Conservation (phyloP, 2,113 vertebrate species). For the Oceanites oceanicus region DNA sequence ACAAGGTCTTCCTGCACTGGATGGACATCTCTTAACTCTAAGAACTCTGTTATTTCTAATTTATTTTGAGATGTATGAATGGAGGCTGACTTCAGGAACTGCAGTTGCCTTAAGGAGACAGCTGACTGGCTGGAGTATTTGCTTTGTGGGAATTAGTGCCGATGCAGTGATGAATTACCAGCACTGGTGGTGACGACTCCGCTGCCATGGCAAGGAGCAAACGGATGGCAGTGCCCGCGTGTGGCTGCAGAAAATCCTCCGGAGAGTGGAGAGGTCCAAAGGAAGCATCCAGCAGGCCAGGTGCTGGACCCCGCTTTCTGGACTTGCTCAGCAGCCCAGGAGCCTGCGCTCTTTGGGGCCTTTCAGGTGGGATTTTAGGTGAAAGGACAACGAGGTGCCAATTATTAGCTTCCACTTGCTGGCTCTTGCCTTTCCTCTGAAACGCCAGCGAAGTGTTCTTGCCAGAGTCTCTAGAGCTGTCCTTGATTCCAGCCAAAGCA, state of each 20-base stretch:
- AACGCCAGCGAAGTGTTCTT: neutral
- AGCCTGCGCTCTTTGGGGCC: neutral
- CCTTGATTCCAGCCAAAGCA: neutral
- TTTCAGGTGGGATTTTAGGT: neutral
- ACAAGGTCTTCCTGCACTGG: conserved; percentile 3
- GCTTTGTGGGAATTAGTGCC: neutral
- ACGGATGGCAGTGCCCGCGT: neutral
- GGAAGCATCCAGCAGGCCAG: neutral
- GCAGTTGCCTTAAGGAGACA: neutral
- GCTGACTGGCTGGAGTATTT: neutral
- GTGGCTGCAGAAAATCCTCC: neutral
- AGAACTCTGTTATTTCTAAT: conserved; percentile 8
- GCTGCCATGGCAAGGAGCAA: neutral
- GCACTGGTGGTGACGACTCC: neutral
- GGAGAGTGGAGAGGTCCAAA: neutral
- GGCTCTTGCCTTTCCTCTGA: neutral
- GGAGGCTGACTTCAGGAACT: neutral
- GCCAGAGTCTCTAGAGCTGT: neutral
- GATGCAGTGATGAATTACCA: neutral
- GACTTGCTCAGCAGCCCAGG: neutral
- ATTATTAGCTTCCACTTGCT: neutral
- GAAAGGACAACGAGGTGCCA: neutral
- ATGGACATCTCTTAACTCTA: neutral
- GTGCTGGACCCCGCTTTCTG: neutral
- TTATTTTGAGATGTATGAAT: neutral